phyloP scores from a whole-genome alignment of 2,113 vertebrate species.

The Choloepus hoffmanni region DNA sequence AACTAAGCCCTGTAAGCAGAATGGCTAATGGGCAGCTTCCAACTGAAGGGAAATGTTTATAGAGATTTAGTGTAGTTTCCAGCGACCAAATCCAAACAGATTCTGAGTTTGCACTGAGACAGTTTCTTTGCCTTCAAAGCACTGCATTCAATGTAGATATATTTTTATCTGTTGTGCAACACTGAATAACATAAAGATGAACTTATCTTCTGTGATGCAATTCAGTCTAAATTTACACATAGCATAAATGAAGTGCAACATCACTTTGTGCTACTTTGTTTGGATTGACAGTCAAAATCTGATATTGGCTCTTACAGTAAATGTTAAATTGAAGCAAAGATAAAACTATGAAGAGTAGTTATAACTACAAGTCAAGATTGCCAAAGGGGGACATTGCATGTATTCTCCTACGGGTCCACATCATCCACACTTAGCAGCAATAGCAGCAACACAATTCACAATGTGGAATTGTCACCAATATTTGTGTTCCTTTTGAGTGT shows the following conservation, averaged over 20 bases:
- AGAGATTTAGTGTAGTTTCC: not conserved
- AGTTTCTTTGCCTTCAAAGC: not conserved
- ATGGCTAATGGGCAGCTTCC: conserved; percentile 20
- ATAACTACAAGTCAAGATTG: not conserved
- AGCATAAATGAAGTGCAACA: not conserved
- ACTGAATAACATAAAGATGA: not conserved
- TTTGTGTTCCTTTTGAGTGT: not conserved
- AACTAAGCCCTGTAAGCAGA: conserved; percentile 44
- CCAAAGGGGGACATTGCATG: not conserved
- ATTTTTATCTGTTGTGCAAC: not conserved
- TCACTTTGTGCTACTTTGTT: not conserved
- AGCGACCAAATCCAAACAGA: conserved; percentile 35
- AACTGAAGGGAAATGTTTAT: conserved; percentile 31
- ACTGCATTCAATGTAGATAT: not conserved
- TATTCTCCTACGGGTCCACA: not conserved
- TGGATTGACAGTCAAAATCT: conserved; percentile 6
- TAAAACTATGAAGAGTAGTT: not conserved
- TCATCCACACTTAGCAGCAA: not conserved
- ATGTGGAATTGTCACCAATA: fast-evolving
- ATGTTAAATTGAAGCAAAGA: not conserved
- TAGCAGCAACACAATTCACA: not conserved
- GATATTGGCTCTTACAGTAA: not conserved
- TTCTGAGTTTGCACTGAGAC: not conserved
- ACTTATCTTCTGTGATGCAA: not conserved
- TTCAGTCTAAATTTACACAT: not conserved